phyloP scores from a whole-genome alignment of 2,797 vertebrate species.

The Clarias fuscus region DNA sequence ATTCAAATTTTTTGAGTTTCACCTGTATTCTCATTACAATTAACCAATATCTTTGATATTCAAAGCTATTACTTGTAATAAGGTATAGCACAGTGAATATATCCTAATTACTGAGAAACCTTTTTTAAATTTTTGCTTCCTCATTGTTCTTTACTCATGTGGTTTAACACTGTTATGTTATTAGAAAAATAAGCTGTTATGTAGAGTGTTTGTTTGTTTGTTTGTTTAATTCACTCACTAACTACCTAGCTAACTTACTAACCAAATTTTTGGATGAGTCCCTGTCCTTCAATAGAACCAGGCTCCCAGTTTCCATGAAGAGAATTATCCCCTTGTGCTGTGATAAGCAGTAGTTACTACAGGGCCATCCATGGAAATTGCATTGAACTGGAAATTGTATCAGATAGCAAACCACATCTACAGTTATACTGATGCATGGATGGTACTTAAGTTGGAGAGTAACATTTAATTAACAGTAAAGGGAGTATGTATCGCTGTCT shows the following conservation, averaged over 20 bases:
- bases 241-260: no score
- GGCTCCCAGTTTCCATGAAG: background rate
- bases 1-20: no score
- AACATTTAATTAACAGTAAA: background rate
- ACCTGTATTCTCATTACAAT: background rate
- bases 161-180: background rate
- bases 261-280: background rate
- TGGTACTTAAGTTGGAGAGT: background rate
- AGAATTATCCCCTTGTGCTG: background rate
- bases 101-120: background rate
- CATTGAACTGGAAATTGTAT: background rate
- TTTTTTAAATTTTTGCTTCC: background rate
- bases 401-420: background rate
- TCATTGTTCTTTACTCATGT: background rate
- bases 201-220: background rate
- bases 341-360: background rate
- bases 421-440: background rate
- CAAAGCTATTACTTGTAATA: constrained; percentile 10
- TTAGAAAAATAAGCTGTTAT: background rate
- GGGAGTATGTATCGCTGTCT: background rate
- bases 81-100: background rate
- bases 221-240: background rate
- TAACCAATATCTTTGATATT: background rate
- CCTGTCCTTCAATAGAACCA: background rate
- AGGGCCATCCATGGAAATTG: background rate